Evolutionary conservation across 2,888 invertebrate genomes (phyloP).

Genomic region (Leucoma salicis): DNA sequence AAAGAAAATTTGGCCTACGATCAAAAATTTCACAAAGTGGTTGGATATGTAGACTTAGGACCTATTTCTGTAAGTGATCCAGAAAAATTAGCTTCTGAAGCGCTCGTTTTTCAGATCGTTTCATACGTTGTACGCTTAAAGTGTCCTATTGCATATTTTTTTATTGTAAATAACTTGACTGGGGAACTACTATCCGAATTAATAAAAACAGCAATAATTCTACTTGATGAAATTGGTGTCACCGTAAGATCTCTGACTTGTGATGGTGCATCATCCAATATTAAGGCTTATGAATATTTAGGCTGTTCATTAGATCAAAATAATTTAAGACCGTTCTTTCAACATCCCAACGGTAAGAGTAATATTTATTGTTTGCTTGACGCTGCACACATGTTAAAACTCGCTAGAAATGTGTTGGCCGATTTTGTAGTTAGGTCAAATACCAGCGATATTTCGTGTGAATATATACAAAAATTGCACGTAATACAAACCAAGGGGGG

Average conservation of each 20-base stretch:
- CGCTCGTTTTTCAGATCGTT: neutral
- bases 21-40: neutral
- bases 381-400: conserved; percentile 3
- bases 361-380: conserved; percentile 1
- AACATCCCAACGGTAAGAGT: neutral
- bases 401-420: conserved; percentile 1
- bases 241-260: conserved; percentile 2
- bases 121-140: neutral
- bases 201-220: neutral
- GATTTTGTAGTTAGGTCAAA: conserved; percentile 1
- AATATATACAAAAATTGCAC: conserved; percentile 15
- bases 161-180: neutral
- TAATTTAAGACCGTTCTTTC: neutral
- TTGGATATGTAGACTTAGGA: neutral
- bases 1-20: neutral
- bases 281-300: conserved; percentile 1
- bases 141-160: conserved; percentile 1
- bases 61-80: neutral
- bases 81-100: too few species aligned
- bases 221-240: neutral
- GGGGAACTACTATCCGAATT: neutral
- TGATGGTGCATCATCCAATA: conserved; percentile 1
- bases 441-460: conserved; percentile 9
- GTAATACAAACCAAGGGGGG: conserved; percentile 14
- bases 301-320: neutral